Evolutionary conservation across 2,888 invertebrate genomes (phyloP), one percentile per base, ranked within the genome.

Genomic region (Cataglyphis albicans): DNA sequence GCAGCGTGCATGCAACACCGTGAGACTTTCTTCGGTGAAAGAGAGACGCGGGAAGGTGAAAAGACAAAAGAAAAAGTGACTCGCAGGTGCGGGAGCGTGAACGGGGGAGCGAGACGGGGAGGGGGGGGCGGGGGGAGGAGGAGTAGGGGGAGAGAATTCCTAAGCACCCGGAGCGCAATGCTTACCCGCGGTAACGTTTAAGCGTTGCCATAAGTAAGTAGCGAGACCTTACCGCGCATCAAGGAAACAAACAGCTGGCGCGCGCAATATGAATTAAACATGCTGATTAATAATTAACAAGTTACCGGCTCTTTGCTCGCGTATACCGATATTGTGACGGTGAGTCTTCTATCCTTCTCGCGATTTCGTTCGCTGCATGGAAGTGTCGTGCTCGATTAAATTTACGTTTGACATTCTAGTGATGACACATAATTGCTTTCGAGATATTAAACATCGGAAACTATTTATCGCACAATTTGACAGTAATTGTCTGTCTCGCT

Each of bases 241-340:
- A 94, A 93, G 93, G 93, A 94, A 94, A 94, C 94, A 94, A 94
- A 94, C 93, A 94, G 92, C 92, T 91, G 92, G 91, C 92, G 93
- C 91, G 93, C 92, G 93, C 93, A 92, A 91, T 93, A 94, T 94
- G 94, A 94, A 94, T 94, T 94, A 94, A 94, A 94, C 94, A 94
- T 94, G 93, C 92, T 94, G 93, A 93, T 94, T 94, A 94, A 94
- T 94, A 94, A 94, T 94, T 94, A 94, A 94, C 94, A 93, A 94
- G 94, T 92, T 91, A 91, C 91, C 92, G 91, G 90, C 91, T 91
- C 89, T 88, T 88, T 86, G 84, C 72, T 44, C 86, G 88, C 87
- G 90, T 90, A 90, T 88, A 88, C 90, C 89, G 86, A 87, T 88
- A 32, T 21, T 18, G 75, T n/a, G n/a, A 76, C 82, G 87, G 86